These are phyloP conservation scores for Pinna nobilis DNA, from an alignment of 1,140 invertebrate genomes.

Conservation along the genomic window DNA sequence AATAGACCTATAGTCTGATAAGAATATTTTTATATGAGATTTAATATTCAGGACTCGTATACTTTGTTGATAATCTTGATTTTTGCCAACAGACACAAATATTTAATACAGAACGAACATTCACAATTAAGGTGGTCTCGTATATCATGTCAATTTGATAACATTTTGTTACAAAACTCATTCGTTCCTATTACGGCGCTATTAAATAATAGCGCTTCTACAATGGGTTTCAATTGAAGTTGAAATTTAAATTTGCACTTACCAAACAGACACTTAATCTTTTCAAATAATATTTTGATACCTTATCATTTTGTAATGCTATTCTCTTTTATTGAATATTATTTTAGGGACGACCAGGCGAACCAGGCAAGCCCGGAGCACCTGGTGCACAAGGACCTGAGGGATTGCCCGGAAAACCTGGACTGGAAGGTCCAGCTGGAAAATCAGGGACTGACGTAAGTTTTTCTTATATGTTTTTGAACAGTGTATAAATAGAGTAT, in stretches of 20 bases:
- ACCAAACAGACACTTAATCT: not conserved
- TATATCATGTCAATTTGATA: too few species aligned
- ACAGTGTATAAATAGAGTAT: not conserved
- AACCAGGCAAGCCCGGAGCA: conserved; percentile 36
- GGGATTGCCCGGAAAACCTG: conserved; percentile 38
- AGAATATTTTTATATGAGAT: not conserved
- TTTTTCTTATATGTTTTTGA: not conserved
- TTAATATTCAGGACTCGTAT: not conserved
- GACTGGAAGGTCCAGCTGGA: not conserved
- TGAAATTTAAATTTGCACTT: not conserved
- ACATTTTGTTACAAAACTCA: too few species aligned
- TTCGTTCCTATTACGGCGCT: too few species aligned
- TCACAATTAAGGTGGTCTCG: too few species aligned
- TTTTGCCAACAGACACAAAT: too few species aligned
- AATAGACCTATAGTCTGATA: not conserved
- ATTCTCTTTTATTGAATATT: not conserved
- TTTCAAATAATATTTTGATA: not conserved
- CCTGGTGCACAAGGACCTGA: conserved; percentile 33
- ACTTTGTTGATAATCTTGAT: not conserved
- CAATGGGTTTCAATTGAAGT: not conserved
- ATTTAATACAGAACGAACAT: too few species aligned
- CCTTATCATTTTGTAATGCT: not conserved
- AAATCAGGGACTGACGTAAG: not conserved
- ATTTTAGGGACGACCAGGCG: conserved; percentile 43
- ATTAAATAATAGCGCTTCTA: not conserved